A percentile compares a stretch with the other conserved stretches of the same genome.
These are phyloP conservation scores for Clarias platycephalus DNA, from an alignment of 2,797 vertebrate species.

Conservation along the genomic window DNA sequence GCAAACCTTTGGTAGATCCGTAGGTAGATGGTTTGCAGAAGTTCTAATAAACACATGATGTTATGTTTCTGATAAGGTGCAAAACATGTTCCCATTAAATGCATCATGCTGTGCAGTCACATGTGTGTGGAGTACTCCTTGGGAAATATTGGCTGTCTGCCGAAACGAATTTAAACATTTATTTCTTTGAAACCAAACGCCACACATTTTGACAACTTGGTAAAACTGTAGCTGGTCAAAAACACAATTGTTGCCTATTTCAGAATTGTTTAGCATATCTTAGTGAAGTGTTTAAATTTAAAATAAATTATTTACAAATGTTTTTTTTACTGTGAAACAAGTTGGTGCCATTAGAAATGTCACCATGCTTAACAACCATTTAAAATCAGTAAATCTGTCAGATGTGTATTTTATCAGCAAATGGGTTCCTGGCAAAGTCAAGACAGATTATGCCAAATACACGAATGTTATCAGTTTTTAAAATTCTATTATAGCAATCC, in stretches of 20 bases:
- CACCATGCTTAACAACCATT: neutral
- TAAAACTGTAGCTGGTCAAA: conserved; percentile 3
- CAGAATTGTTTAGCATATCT: neutral
- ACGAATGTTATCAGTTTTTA: neutral
- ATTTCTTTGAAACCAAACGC: neutral
- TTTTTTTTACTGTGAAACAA: neutral
- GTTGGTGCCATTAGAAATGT: neutral
- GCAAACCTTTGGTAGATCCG: neutral
- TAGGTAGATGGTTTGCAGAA: neutral
- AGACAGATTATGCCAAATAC: neutral
- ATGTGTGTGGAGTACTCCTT: conserved; percentile 2
- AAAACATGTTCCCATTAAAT: conserved; percentile 21
- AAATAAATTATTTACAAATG: neutral
- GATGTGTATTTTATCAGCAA: neutral
- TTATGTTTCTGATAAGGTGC: conserved; percentile 22
- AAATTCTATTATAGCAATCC: neutral
- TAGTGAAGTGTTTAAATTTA: neutral
- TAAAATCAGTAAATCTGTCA: neutral
- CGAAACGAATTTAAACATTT: conserved; percentile 14
- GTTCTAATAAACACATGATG: conserved; percentile 20
- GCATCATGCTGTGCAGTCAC: conserved; percentile 12
- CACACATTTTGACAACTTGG: neutral
- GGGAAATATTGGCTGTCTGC: conserved; percentile 17
- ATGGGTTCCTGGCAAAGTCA: neutral
- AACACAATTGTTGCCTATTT: neutral